Evolutionary conservation across 2,888 invertebrate species (phyloP), one percentile per base, ranked within the genome.

Genomic region (Uloborus plumipes): DNA sequence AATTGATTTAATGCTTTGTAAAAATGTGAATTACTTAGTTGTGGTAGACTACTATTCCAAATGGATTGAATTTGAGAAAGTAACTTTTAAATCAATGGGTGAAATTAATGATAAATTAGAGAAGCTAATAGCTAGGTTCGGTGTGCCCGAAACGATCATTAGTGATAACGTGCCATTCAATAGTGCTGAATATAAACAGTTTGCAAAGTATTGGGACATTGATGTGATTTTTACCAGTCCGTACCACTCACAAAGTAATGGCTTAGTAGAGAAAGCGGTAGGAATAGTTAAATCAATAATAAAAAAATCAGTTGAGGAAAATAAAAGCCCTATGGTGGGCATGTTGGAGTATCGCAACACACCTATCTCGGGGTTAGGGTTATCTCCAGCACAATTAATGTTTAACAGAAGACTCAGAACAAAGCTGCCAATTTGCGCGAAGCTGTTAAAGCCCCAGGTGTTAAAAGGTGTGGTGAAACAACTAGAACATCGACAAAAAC

Each of bases 251-350:
- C 49, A 67, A 26, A 59, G 39, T 20, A 66, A 79, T 65, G 66
- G 79, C 3, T 39, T 79, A 65, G 72, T 26, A n/a, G 62, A 79
- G 49, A 71, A 58, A 50, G 47, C 59, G n/a, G 69, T 71, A 13
- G 70, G 64, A 55, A 78, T 71, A 22, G 49, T 49, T 14, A 78
- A 78, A 49, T 0, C 1, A 4, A 67, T 80, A n/a, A 16, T 80
- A n/a, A 66, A 47, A n/a, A 80, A 80, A 31, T n/a, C n/a, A n/a
- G 74, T 59, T 50, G 15, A 20, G 1, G 61, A 74, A n/a, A n/a
- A n/a, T 39, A 73, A 67, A 4, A 39, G 39, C 1, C n/a, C n/a
- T n/a, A n/a, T n/a, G n/a, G 69, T 64, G 1, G 50, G 22, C 11
- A 26, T 62, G 1, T 7, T 72, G 15, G 62, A 72, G 26, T 62